A percentile compares a stretch with the other conserved stretches of the same genome.
Conservation (phyloP, 1,140 invertebrate genomes). For the Bombus soroeensis region DNA sequence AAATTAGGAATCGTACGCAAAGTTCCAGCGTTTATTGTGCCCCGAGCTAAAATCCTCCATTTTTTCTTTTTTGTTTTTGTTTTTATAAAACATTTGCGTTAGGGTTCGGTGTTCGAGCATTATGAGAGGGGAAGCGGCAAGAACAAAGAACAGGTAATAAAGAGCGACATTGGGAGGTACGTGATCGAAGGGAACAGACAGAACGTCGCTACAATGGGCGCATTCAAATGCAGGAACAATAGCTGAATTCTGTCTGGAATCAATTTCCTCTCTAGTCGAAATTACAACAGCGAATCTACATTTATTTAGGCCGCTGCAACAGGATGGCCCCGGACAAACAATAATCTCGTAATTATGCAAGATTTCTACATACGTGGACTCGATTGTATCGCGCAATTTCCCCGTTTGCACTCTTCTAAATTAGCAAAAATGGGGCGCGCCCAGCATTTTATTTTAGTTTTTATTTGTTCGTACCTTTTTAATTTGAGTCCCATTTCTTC, state of each 20-base stretch:
- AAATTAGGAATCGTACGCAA: neutral
- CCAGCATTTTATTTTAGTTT: too few species aligned
- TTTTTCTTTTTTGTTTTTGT: neutral
- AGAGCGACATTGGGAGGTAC: neutral
- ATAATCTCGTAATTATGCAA: conserved; percentile 44
- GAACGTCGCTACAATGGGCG: conserved; percentile 21
- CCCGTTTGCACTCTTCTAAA: neutral
- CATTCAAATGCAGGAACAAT: conserved; percentile 45
- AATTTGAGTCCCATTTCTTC: too few species aligned
- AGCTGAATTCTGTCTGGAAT: conserved; percentile 45
- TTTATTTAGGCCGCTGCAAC: conserved; percentile 27
- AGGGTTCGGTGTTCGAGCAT: neutral
- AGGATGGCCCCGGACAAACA: neutral
- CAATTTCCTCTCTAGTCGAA: conserved; percentile 44
- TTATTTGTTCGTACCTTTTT: too few species aligned
- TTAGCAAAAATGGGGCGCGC: too few species aligned
- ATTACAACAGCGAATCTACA: conserved; percentile 51
- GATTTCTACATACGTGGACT: neutral
- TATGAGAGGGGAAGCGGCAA: neutral
- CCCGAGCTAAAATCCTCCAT: neutral
- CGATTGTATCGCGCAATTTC: neutral
- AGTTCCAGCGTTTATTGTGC: neutral
- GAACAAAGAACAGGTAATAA: conserved; percentile 44
- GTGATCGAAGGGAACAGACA: conserved; percentile 24
- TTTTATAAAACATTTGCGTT: conserved; percentile 1